Conservation (phyloP, 2,113 vertebrate species). For the Limanda limanda region DNA sequence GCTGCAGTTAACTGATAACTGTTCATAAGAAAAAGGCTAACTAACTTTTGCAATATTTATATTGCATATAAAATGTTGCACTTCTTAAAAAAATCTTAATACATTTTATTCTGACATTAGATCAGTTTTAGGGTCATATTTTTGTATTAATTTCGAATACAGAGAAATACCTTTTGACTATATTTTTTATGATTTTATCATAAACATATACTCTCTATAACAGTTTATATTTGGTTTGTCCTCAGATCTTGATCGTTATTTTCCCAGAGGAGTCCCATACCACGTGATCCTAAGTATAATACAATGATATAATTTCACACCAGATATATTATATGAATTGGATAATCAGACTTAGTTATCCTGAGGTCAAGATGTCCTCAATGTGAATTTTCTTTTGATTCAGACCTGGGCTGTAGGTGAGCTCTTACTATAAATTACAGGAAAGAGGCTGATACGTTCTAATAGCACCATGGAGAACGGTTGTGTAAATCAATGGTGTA, state of each 20-base stretch:
- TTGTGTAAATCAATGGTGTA: slow-evolving; percentile 51
- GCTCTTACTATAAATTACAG: slow-evolving; percentile 19
- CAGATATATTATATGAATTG: slow-evolving; percentile 1
- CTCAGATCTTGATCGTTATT: not conserved
- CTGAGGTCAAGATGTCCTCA: not conserved
- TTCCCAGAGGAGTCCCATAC: too few species aligned
- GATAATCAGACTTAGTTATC: not conserved
- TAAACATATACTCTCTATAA: too few species aligned
- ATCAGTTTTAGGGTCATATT: too few species aligned
- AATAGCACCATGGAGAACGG: slow-evolving; percentile 44
- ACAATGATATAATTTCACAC: not conserved
- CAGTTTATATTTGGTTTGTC: too few species aligned
- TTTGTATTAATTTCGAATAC: too few species aligned
- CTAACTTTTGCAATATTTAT: too few species aligned
- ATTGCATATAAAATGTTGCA: too few species aligned
- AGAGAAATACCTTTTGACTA: too few species aligned
- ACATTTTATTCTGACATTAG: too few species aligned
- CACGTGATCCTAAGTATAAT: not conserved
- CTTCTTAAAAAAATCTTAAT: too few species aligned
- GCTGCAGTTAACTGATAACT: not conserved
- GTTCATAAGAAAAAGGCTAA: not conserved
- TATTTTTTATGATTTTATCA: too few species aligned
- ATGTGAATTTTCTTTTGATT: not conserved
- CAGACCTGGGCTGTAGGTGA: slow-evolving; percentile 2
- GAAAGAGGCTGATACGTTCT: slow-evolving; percentile 20